Percentiles rank a stretch among this genome's conserved stretches.
phyloP scores from a whole-genome alignment of 1,140 invertebrate genomes.

The Aphelinus certus region DNA sequence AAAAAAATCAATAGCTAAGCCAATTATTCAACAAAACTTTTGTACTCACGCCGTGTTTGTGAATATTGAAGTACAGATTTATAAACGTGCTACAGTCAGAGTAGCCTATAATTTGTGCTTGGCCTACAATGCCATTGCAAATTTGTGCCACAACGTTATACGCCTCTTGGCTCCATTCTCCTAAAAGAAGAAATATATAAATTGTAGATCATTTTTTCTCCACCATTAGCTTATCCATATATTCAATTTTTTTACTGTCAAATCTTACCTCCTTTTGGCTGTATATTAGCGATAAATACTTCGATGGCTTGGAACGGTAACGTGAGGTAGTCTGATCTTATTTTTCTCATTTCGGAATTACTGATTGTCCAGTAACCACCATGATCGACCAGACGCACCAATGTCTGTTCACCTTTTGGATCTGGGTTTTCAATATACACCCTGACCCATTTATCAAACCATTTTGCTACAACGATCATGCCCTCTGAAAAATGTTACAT shows the following conservation, averaged over 20 bases:
- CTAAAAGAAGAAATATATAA: constrained; percentile 37
- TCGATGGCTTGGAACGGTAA: constrained; percentile 97
- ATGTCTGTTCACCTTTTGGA: constrained; percentile 74
- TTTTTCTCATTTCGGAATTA: constrained; percentile 81
- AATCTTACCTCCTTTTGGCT: constrained; percentile 77
- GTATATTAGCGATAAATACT: constrained; percentile 89
- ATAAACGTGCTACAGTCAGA: constrained; percentile 66
- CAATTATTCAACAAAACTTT: background rate
- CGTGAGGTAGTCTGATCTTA: constrained; percentile 89
- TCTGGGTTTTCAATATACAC: constrained; percentile 82
- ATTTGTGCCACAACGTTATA: constrained; percentile 78
- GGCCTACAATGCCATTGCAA: constrained; percentile 80
- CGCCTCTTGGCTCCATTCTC: constrained; percentile 79
- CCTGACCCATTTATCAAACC: constrained; percentile 87
- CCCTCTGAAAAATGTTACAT: constrained; percentile 69
- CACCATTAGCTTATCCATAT: too few species aligned
- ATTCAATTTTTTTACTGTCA: too few species aligned
- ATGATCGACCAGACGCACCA: constrained; percentile 92
- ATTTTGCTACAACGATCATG: constrained; percentile 87
- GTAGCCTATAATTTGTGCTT: constrained; percentile 87
- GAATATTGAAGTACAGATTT: constrained; percentile 57
- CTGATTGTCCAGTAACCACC: constrained; percentile 88
- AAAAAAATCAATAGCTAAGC: background rate
- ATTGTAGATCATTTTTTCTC: background rate
- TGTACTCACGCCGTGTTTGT: constrained; percentile 56